phyloP scores from a whole-genome alignment of 2,888 invertebrate genomes.

The Fabriciana adippe region DNA sequence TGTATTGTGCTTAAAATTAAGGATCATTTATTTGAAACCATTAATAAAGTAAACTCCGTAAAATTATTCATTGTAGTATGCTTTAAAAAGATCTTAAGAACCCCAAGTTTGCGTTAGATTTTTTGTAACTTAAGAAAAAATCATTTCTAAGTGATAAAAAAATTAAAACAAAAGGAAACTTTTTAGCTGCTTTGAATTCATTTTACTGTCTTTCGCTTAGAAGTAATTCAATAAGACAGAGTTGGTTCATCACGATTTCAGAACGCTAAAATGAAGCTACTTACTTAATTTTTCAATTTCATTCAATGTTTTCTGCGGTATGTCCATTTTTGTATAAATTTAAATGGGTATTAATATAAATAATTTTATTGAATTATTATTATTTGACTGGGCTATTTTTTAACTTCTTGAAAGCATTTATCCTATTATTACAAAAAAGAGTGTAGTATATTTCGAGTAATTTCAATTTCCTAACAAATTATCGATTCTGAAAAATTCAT shows the following conservation, averaged over 20 bases:
- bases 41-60: background rate
- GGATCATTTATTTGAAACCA: too few relatives aligned
- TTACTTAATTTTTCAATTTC: conserved; percentile 21
- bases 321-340: conserved; percentile 12
- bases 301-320: conserved; percentile 6
- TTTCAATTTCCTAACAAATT: too few relatives aligned
- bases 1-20: too few relatives aligned
- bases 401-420: background rate
- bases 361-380: background rate
- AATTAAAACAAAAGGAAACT: conserved; percentile 3
- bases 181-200: conserved; percentile 16
- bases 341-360: background rate
- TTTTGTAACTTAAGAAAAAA: background rate
- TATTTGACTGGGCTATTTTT: background rate
- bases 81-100: background rate
- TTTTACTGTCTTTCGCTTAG: conserved; percentile 24
- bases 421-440: background rate
- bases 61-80: conserved; percentile 10
- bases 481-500: too few relatives aligned
- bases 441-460: too few relatives aligned
- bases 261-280: conserved; percentile 9
- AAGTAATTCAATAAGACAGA: conserved; percentile 25
- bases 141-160: conserved; percentile 6
- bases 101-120: background rate
- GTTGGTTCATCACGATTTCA: conserved; percentile 14